phyloP scores from a whole-genome alignment of 2,888 invertebrate genomes.

The Xylocampa areola region DNA sequence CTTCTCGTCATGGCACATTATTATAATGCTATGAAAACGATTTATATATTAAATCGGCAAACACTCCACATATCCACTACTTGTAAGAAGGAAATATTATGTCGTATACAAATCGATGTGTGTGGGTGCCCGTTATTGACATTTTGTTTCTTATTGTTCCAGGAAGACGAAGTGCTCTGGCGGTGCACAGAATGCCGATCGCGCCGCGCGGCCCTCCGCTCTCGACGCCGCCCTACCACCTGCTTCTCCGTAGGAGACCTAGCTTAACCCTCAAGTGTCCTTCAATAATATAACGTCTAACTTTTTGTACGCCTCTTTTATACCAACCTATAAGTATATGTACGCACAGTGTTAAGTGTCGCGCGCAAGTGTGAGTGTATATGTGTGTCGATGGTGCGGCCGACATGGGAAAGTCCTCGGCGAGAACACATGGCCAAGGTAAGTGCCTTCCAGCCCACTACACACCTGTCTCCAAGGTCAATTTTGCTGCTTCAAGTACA shows the following conservation, averaged over 20 bases:
- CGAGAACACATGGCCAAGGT: constrained; percentile 90
- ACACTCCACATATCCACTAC: too few species aligned
- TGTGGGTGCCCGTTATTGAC: constrained; percentile 6
- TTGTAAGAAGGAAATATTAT: too few species aligned
- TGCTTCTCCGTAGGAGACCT: constrained; percentile 85
- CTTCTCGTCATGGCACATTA: too few species aligned
- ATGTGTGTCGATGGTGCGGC: constrained; percentile 88
- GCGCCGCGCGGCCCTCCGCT: constrained; percentile 89
- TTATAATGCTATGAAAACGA: too few species aligned
- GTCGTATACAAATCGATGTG: background rate
- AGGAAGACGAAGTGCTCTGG: constrained; percentile 79
- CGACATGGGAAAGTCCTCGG: constrained; percentile 90
- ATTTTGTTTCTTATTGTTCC: constrained; percentile 70
- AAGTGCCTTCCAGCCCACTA: constrained; percentile 72
- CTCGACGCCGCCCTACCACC: constrained; percentile 83
- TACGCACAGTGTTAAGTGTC: constrained; percentile 83
- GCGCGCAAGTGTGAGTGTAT: constrained; percentile 82
- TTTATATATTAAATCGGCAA: too few species aligned
- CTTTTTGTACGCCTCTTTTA: constrained; percentile 88
- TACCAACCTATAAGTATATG: constrained; percentile 86
- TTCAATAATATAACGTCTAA: constrained; percentile 87
- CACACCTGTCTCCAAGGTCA: constrained; percentile 74
- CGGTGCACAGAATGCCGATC: constrained; percentile 87
- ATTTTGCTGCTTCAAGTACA: constrained; percentile 54
- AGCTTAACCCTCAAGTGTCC: constrained; percentile 86